A percentile compares a stretch with the other conserved stretches of the same genome.
These are phyloP conservation scores for Idaea straminata DNA, from an alignment of 2,888 invertebrate genomes.

Conservation along the genomic window DNA sequence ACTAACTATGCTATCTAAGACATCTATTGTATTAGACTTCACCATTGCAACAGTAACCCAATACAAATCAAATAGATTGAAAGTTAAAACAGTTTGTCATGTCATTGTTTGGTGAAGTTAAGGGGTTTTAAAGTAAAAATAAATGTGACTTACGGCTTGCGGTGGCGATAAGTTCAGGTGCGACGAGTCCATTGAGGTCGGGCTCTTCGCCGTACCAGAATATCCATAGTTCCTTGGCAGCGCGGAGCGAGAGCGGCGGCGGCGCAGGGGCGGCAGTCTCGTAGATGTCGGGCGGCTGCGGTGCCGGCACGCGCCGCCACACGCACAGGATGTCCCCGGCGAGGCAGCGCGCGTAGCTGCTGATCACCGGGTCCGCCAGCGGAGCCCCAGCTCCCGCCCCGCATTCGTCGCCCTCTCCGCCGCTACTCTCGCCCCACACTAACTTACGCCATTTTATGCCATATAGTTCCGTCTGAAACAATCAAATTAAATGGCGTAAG, in stretches of 20 bases:
- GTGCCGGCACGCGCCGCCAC: constrained; percentile 92
- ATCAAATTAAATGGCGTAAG: constrained; percentile 15
- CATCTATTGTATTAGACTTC: neutral
- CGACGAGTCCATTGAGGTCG: constrained; percentile 90
- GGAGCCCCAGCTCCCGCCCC: constrained; percentile 83
- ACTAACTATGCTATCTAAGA: neutral
- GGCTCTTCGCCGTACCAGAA: constrained; percentile 99
- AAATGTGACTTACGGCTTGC: constrained; percentile 86
- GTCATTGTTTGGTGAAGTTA: neutral
- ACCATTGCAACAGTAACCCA: neutral
- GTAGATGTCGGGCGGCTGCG: constrained; percentile 70
- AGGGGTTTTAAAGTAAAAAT: neutral
- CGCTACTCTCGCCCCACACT: constrained; percentile 87
- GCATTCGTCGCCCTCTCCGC: constrained; percentile 73
- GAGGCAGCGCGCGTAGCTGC: constrained; percentile 94
- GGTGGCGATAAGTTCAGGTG: constrained; percentile 90
- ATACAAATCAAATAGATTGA: neutral
- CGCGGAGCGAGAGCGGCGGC: constrained; percentile 89
- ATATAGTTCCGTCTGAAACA: constrained; percentile 97
- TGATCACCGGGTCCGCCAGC: constrained; percentile 93
- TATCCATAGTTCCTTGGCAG: constrained; percentile 99
- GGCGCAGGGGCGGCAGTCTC: constrained; percentile 78
- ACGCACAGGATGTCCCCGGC: constrained; percentile 98
- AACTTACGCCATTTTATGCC: constrained; percentile 99
- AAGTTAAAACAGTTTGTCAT: neutral